Evolutionary conservation across 2,113 vertebrate species (phyloP), one percentile per base, ranked within the genome.

Genomic region (Taxidea taxus): DNA sequence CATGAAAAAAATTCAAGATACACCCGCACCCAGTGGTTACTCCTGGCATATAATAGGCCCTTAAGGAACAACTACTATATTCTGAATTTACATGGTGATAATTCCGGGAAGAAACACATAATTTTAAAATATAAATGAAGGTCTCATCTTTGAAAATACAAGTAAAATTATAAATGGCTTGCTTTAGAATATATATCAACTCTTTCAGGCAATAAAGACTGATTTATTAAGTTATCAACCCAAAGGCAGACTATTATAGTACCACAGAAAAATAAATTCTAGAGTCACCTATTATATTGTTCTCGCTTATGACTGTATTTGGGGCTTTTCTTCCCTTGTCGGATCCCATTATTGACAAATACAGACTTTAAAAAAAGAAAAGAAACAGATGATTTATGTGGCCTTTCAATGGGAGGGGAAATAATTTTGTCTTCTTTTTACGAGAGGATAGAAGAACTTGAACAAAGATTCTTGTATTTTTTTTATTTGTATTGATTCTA

Each of bases 91-190:
- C 20, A 56, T 70, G 34, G 27, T 94, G 6, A 42, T 21, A 14
- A 87, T 81, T 72, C 34, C 14, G 77, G 12, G 21, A 94, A 94
- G 31, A 92, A 25, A 13, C 13, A 84, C 2, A 44, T 2, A 75
- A n/a, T 90, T 97, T 97, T 51, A 62, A 94, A 91, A 94, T 89
- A 75, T 21, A 78, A 94, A 62, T 62, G 56, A 77, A 93, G 14
- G 42, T n/a, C 23, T 93, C 85, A 84, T 54, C 10, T 90, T 80
- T 70, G 31, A 85, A 90, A 88, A 75, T 75, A 11, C 18, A 91
- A 94, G 91, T 80, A 1, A 87, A 77, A 66, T 7, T 1, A 7
- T 51, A 85, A 49, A 66, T 58, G 25, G 25, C 31, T 93, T 44
- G 51, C 51, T 93, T 70, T 75, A 21, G 62, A 16, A 89, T 37